Conservation (phyloP, 2,888 invertebrate genomes). For the Sarcophaga caerulescens region DNA sequence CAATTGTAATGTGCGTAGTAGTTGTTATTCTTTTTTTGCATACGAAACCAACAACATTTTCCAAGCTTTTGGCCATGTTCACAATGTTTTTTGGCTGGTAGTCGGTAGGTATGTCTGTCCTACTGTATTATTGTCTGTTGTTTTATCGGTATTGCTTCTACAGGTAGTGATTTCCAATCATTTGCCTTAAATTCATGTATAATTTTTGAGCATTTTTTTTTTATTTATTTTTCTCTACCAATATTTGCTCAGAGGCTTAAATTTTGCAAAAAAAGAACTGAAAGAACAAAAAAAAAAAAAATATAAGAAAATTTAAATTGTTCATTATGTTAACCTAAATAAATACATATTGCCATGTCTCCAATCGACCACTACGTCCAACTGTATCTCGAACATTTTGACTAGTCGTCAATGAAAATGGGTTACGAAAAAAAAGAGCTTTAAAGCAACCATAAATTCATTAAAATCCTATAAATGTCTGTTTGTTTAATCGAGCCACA, state of each 20-base stretch:
- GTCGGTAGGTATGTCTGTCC: conserved; percentile 10
- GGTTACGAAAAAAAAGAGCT: not conserved
- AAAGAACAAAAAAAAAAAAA: not conserved
- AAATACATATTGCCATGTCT: conserved; percentile 49
- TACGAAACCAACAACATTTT: conserved; percentile 22
- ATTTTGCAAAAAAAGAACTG: not conserved
- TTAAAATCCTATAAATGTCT: conserved; percentile 59
- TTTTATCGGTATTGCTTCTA: conserved; percentile 33
- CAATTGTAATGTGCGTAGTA: conserved; percentile 66
- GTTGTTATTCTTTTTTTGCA: conserved; percentile 37
- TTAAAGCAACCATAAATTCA: conserved; percentile 56
- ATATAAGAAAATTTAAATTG: conserved; percentile 57
- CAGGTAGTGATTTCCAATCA: conserved; percentile 68
- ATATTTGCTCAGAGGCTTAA: conserved; percentile 64
- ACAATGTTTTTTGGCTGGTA: conserved; percentile 25
- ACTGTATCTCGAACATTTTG: conserved; percentile 31
- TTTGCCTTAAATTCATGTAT: conserved; percentile 60
- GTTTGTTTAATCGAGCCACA: conserved; percentile 19
- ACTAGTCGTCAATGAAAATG: conserved; percentile 48
- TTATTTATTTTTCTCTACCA: conserved; percentile 20
- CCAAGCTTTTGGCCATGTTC: conserved; percentile 42
- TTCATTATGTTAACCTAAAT: conserved; percentile 68
- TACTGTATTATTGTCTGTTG: conserved; percentile 20
- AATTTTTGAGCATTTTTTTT: conserved; percentile 20
- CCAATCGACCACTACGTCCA: not conserved